Evolutionary conservation across 2,888 invertebrate genomes (phyloP), one percentile per base, ranked within the genome.

Genomic region (Lycia hirtaria): DNA sequence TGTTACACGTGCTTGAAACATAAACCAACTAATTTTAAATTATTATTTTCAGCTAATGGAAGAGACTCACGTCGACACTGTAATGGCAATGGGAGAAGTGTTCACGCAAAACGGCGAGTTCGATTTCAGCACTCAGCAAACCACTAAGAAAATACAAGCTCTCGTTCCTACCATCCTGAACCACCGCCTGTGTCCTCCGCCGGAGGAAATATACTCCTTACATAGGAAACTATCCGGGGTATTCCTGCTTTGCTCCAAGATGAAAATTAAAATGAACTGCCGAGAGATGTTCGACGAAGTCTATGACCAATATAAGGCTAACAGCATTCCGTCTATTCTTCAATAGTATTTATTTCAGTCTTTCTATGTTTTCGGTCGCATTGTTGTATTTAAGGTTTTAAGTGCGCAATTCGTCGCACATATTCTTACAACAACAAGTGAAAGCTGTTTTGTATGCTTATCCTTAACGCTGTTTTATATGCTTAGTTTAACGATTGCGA

Each of bases 181-280:
- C 38, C 98, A 99, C 78, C 93, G 99, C 17, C 93, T 99, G 1
- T 98, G 98, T 59, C 98, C 99, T 1, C 99, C 99, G 0, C 99
- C 99, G 0, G 99, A 99, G 84, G 99, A 99, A 89, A 97, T 98
- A 68, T 99, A 99, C 89, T 99, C 99, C 0, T 92, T 99, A 15
- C 99, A 99, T 82, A 94, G 99, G 56, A 99, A 99, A 89, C 93
- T 99, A 41, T 98, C 99, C 0, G 99, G 99, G 0, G 95, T 98
- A 10, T 99, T 99, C 86, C 90, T 99, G 19, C 91, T 99, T 0
- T 98, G 98, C 78, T 94, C 98, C 0, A 98, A 98, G 75, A 93
- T 99, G 48, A 94, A 95, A 73, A 95, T 97, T 0, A 94, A 94
- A 71, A 93, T 99, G 72, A 94, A 96, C 71, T 98, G 98, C 77